phyloP scores from a whole-genome alignment of 1,140 invertebrate species.

The Tetragnatha versicolor region DNA sequence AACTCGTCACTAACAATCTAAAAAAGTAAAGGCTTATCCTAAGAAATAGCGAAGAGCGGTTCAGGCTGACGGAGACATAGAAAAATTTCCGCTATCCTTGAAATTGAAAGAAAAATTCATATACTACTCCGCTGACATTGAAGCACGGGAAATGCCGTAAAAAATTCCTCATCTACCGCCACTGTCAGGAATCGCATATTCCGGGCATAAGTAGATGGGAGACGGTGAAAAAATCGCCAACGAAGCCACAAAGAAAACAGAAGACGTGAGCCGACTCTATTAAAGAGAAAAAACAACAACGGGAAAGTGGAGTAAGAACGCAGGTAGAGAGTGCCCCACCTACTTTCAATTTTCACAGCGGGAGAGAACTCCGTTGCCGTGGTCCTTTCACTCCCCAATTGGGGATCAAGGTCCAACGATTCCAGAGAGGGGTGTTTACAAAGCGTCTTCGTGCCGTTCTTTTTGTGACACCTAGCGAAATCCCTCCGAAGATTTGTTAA shows the following conservation, averaged over 20 bases:
- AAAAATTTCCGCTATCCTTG: too few relatives aligned
- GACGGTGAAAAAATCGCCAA: not conserved
- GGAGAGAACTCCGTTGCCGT: not conserved
- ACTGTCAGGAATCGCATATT: too few relatives aligned
- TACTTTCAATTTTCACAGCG: constrained; percentile 24
- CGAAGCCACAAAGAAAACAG: not conserved
- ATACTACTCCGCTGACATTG: too few relatives aligned
- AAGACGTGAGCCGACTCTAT: not conserved
- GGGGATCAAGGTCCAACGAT: not conserved
- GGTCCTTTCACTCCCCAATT: not conserved
- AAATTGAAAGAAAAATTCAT: too few relatives aligned
- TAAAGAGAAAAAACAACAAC: not conserved
- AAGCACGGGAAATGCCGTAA: too few relatives aligned
- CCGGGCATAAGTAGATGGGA: too few relatives aligned
- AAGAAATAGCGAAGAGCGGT: too few relatives aligned
- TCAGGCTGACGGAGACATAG: too few relatives aligned
- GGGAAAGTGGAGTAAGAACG: not conserved
- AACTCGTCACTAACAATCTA: too few relatives aligned
- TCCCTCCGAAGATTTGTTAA: not conserved
- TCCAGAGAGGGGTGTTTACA: not conserved
- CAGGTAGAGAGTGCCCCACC: not conserved
- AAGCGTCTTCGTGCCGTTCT: not conserved
- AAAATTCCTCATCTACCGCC: too few relatives aligned
- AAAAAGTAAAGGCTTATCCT: too few relatives aligned
- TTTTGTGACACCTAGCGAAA: not conserved